phyloP scores from a whole-genome alignment of 2,113 vertebrate species.

The Mugil cephalus region DNA sequence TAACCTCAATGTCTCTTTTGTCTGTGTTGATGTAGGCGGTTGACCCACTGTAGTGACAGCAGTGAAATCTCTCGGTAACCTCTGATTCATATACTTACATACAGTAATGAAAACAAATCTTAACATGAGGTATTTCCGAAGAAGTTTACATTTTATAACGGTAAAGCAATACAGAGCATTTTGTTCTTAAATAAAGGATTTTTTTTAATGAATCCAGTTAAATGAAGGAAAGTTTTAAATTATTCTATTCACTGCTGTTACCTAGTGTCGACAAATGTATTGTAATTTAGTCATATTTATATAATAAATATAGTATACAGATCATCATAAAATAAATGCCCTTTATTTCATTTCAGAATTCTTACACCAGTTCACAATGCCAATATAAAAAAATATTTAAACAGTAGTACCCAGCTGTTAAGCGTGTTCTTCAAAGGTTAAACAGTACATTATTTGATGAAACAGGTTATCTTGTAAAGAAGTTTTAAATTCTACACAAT shows the following conservation, averaged over 20 bases:
- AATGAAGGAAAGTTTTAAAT: background rate
- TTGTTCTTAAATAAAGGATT: background rate
- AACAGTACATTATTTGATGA: too few relatives aligned
- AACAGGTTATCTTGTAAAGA: too few relatives aligned
- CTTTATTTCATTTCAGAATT: too few relatives aligned
- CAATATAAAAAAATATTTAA: too few relatives aligned
- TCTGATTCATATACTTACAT: conserved; percentile 7
- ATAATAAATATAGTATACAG: conserved; percentile 32
- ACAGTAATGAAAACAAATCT: background rate
- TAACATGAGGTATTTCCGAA: background rate
- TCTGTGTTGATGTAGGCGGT: background rate
- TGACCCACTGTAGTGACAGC: background rate
- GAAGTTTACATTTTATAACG: background rate
- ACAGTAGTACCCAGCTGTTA: too few relatives aligned
- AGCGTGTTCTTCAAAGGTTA: too few relatives aligned
- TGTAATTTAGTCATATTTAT: too few relatives aligned
- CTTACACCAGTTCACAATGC: too few relatives aligned
- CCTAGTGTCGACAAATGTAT: too few relatives aligned
- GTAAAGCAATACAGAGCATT: background rate
- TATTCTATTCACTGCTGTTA: background rate
- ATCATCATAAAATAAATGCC: conserved; percentile 8
- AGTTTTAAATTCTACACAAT: too few relatives aligned
- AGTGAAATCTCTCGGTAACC: background rate
- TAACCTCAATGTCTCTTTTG: conserved; percentile 21
- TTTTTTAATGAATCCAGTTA: background rate